Evolutionary conservation across 2,113 vertebrate species (phyloP).

Genomic region (Andinoacara biseriatus): DNA sequence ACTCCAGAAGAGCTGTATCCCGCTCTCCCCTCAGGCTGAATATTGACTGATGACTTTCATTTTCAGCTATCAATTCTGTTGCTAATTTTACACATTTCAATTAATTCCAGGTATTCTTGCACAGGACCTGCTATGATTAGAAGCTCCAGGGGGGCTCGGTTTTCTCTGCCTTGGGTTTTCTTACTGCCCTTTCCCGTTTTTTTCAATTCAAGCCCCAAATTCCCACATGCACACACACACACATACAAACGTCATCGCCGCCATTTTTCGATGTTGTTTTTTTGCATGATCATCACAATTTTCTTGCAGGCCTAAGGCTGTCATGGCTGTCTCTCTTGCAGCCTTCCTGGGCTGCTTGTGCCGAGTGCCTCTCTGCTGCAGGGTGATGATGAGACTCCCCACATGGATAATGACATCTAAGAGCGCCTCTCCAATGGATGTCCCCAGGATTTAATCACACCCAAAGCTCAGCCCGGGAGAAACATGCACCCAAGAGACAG

Average conservation of each 20-base stretch:
- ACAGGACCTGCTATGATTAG: constrained; percentile 48
- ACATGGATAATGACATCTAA: constrained; percentile 68
- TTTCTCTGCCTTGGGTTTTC: neutral
- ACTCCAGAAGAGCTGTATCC: constrained; percentile 23
- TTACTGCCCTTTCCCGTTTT: neutral
- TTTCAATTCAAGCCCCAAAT: neutral
- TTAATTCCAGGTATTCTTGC: constrained; percentile 65
- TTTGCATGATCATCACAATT: constrained; percentile 62
- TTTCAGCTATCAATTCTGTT: constrained; percentile 61
- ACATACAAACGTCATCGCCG: neutral
- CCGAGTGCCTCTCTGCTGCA: constrained; percentile 23
- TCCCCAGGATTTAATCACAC: constrained; percentile 66
- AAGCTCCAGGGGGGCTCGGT: constrained; percentile 21
- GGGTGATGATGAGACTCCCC: constrained; percentile 65
- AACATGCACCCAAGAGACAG: constrained; percentile 14
- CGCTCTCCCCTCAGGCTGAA: constrained; percentile 42
- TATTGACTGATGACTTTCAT: constrained; percentile 75
- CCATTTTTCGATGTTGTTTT: constrained; percentile 17
- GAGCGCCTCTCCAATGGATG: constrained; percentile 63
- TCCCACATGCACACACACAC: neutral
- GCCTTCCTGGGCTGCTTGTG: constrained; percentile 11
- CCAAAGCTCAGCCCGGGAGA: constrained; percentile 36
- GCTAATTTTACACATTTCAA: constrained; percentile 73
- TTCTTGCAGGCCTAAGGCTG: constrained; percentile 55
- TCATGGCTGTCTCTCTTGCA: constrained; percentile 51